phyloP scores from a whole-genome alignment of 2,797 vertebrate genomes.

The Anabacerthia variegaticeps region DNA sequence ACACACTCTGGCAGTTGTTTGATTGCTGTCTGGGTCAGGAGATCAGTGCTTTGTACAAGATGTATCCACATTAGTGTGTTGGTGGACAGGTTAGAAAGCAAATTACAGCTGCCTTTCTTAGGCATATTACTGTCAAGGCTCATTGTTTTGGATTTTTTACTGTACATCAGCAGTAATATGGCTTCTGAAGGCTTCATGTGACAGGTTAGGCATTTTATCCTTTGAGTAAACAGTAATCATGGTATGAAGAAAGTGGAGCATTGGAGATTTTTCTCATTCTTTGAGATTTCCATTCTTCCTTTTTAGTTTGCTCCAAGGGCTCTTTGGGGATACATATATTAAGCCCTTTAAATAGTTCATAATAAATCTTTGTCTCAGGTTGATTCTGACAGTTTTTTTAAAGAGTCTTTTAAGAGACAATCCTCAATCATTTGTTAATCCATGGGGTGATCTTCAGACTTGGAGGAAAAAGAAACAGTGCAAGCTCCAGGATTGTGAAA shows the following conservation, averaged over 20 bases:
- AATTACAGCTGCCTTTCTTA: constrained; percentile 75
- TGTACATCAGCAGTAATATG: constrained; percentile 74
- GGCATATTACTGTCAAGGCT: constrained; percentile 55
- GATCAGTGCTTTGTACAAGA: constrained; percentile 75
- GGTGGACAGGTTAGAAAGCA: constrained; percentile 78
- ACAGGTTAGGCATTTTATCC: constrained; percentile 82
- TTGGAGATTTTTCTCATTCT: constrained; percentile 82
- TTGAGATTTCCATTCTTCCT: constrained; percentile 85
- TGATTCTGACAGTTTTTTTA: constrained; percentile 87
- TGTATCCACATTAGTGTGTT: constrained; percentile 77
- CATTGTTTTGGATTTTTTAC: constrained; percentile 72
- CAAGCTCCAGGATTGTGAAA: constrained; percentile 70
- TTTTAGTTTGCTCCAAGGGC: constrained; percentile 86
- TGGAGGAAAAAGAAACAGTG: constrained; percentile 71
- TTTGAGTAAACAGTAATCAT: constrained; percentile 84
- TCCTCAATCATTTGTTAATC: constrained; percentile 88
- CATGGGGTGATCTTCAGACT: constrained; percentile 84
- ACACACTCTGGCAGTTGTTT: constrained; percentile 72
- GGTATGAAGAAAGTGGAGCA: constrained; percentile 80
- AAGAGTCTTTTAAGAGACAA: constrained; percentile 87
- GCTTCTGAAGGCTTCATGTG: constrained; percentile 78
- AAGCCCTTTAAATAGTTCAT: constrained; percentile 88
- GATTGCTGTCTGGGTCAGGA: constrained; percentile 77
- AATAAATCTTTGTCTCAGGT: constrained; percentile 88
- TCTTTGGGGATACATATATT: constrained; percentile 89